phyloP scores from a whole-genome alignment of 2,113 vertebrate genomes.

The Apaloderma vittatum region DNA sequence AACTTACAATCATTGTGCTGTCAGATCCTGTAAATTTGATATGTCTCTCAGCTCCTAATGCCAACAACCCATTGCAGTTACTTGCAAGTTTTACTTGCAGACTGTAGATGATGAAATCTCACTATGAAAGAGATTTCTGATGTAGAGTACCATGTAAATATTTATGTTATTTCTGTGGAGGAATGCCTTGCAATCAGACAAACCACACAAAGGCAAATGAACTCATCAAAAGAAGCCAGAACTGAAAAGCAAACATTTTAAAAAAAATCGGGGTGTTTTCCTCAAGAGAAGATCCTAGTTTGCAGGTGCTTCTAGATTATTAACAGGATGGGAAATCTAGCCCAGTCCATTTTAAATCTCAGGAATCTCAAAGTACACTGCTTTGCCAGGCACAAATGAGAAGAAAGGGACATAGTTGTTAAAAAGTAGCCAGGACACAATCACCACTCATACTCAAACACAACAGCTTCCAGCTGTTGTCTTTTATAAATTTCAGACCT shows the following conservation, averaged over 20 bases:
- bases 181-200: conserved; percentile 47
- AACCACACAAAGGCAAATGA: conserved; percentile 59
- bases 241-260: not conserved
- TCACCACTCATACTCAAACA: not conserved
- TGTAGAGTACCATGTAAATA: conserved; percentile 47
- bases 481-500: not conserved
- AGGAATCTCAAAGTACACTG: not conserved
- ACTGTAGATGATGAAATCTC: conserved; percentile 38
- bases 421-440: not conserved
- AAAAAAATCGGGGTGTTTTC: not conserved
- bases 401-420: not conserved
- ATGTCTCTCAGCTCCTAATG: not conserved
- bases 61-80: conserved; percentile 13
- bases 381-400: not conserved
- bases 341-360: not conserved
- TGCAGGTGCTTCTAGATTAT: conserved; percentile 24
- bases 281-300: not conserved
- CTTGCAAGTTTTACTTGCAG: conserved; percentile 32
- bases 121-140: conserved; percentile 36
- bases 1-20: not conserved
- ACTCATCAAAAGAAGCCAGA: conserved; percentile 50
- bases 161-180: conserved; percentile 51
- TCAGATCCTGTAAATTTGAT: not conserved
- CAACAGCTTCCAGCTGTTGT: not conserved
- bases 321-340: not conserved